Base-by-base conservation (phyloP, 2,888 invertebrate species). In the Hyposoter dolosus region DNA sequence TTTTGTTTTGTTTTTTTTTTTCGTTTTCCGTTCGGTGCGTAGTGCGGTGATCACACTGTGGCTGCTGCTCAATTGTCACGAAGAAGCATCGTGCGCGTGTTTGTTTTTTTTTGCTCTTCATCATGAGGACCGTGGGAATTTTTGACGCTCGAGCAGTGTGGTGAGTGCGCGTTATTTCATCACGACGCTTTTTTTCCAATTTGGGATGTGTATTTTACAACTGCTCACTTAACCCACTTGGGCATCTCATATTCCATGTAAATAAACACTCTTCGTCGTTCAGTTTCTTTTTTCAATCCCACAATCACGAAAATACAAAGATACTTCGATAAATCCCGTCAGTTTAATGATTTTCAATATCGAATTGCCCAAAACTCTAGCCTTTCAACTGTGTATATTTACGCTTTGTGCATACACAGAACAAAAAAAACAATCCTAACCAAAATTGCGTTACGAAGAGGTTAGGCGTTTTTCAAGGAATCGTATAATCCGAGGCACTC, bases 91-190 rank as follows among this genome's bases (percentile, higher is more conserved):
- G 72, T 32, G 75, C 60, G 23, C 19, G 65, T 19, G 76, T 76
- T 45, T 53, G 50, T 66, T 66, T 77, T 77, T 65, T 76, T 47
- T 53, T 65, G 43, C 53, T 60, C 47, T 71, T 81, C 74, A 82
- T 60, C 77, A 86, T 86, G 86, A 86, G 78, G 82, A 77, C 81
- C 86, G 83, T 86, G 86, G 65, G 86, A 86, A 83, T 60, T 78
- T 77, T 83, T 50, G 43, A 65, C 81, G 77, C 66, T 76, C 53
- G 63, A 53, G 72, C 78, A 78, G 45, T 78, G 68, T 66, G 86
- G 86, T 86, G 86, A 86, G 86, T 86, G 81, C 83, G 86, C 81
- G 83, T 86, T 82, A 85, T 85, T 85, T 79, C 82, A 78, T 79
- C 79, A 76, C 74, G 77, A 79, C 85, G 75, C 77, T 50, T 72